Base-by-base conservation (phyloP, 2,888 invertebrate genomes). In the Sinodicranocentrus sp. region DNA sequence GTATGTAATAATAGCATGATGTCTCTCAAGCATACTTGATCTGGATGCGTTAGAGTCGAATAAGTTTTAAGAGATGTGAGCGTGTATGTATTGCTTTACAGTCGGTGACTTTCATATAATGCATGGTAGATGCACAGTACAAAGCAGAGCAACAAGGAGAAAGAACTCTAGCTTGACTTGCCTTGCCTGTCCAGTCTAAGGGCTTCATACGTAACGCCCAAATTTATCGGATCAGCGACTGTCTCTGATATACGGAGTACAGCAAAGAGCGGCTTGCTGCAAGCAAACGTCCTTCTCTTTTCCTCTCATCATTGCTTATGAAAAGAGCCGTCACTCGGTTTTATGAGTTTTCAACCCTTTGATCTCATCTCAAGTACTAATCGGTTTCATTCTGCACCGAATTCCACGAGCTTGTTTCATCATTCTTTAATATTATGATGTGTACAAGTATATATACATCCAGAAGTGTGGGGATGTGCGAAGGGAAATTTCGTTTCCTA, bases 181-280 rank as follows among this genome's bases (percentile, higher is more conserved):
- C 23, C 52, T 79, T 70, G 67, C 67, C 61, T 67, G 78, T 88
- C 84, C 84, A 80, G 85, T 87, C 86, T 71, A 82, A 82, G 86
- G 88, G 88, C 88, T 88, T 87, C 88, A 80, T 82, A 72, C 82
- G 87, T 76, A 84, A 88, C 87, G 88, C 87, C 87, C 88, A 88
- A 84, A 85, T 88, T 87, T 87, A 79, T 83, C 84, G 87, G 87
- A 88, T 87, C 87, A 87, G 83, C 84, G 84, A 79, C 63, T 83
- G 70, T 71, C 59, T 68, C 52, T 54, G 23, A 68, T 70, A 70
- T 67, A 68, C 44, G 6, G 52, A 57, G 25, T 3, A 59, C 39
- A 39, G 25, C 21, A 48, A 15, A n/a, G 21, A 39, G 17, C 10
- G 65, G 17, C 17, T n/a, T 44, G 44, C 52, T 52, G 21, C 25